Percentiles rank a stretch among this genome's conserved stretches.
Conservation (phyloP, 2,797 vertebrate species). For the Notolabrus celidotus region DNA sequence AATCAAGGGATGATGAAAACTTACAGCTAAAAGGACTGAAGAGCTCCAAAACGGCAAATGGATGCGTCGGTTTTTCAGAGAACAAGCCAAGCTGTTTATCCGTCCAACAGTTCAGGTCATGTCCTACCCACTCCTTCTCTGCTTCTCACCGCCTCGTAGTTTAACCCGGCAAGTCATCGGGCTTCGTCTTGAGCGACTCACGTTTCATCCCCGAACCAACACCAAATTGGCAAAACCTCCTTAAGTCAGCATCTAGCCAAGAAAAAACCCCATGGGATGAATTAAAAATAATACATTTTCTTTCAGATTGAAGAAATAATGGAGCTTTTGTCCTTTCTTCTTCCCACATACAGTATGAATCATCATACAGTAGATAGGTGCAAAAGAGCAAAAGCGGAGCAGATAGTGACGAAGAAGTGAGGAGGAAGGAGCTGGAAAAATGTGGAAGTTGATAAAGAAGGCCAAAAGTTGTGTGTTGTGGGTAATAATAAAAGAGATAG, state of each 20-base stretch:
- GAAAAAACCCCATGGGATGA: constrained; percentile 11
- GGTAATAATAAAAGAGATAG: constrained; percentile 66
- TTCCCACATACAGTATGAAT: constrained; percentile 25
- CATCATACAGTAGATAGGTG: constrained; percentile 24
- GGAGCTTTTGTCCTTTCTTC: background rate
- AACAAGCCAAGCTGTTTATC: constrained; percentile 56
- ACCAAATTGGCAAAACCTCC: constrained; percentile 25
- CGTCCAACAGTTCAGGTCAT: constrained; percentile 48
- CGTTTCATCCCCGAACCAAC: constrained; percentile 26
- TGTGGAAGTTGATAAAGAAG: constrained; percentile 67
- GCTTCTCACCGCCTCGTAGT: constrained; percentile 33
- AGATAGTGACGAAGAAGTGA: constrained; percentile 35
- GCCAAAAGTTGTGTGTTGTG: constrained; percentile 43
- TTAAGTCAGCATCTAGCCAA: constrained; percentile 6
- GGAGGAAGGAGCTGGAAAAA: constrained; percentile 36
- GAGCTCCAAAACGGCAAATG: constrained; percentile 44
- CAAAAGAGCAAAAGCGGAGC: constrained; percentile 35
- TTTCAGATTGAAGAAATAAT: constrained; percentile 1
- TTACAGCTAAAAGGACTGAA: constrained; percentile 25
- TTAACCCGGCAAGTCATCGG: constrained; percentile 25
- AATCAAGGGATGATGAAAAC: constrained; percentile 54
- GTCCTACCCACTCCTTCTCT: constrained; percentile 54
- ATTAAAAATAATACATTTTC: constrained; percentile 1
- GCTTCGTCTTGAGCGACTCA: background rate
- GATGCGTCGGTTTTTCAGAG: constrained; percentile 49